These are phyloP conservation scores for Apodemia duryi DNA, from an alignment of 2,888 invertebrate species.

Conservation along the genomic window DNA sequence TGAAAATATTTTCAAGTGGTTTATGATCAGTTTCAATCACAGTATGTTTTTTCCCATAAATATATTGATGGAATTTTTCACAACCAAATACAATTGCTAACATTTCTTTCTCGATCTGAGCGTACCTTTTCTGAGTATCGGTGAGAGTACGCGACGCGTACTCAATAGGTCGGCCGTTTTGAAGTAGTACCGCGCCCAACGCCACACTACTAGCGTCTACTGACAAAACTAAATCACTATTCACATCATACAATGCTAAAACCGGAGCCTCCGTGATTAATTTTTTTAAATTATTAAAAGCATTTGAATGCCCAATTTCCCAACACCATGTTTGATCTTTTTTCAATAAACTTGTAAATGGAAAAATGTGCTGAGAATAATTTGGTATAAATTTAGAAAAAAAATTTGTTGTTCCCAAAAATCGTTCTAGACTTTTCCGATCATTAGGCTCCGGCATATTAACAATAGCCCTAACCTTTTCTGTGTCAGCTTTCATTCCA, in stretches of 20 bases:
- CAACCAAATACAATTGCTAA: constrained; percentile 26
- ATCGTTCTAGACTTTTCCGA: constrained; percentile 28
- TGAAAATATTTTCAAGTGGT: constrained; percentile 26
- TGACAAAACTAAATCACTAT: background rate
- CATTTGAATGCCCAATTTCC: background rate
- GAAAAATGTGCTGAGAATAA: constrained; percentile 10
- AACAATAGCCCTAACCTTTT: constrained; percentile 29
- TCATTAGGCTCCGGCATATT: constrained; percentile 28
- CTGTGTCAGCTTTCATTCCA: constrained; percentile 28
- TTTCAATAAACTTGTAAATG: constrained; percentile 6
- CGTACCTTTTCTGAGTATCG: constrained; percentile 15
- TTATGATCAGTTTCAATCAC: constrained; percentile 24
- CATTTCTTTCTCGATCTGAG: constrained; percentile 27
- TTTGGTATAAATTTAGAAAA: constrained; percentile 28
- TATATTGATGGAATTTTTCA: constrained; percentile 25
- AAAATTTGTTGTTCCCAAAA: constrained; percentile 29
- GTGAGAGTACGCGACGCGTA: background rate
- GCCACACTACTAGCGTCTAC: constrained; percentile 3
- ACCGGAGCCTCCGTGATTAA: constrained; percentile 3
- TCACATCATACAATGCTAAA: background rate
- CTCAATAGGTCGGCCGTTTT: background rate
- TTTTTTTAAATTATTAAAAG: constrained; percentile 11
- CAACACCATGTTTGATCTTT: constrained; percentile 4
- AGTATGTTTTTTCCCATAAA: constrained; percentile 22
- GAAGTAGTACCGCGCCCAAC: background rate